Base-by-base conservation (phyloP, 2,888 invertebrate genomes). In the Hirtodrosophila histrioides region DNA sequence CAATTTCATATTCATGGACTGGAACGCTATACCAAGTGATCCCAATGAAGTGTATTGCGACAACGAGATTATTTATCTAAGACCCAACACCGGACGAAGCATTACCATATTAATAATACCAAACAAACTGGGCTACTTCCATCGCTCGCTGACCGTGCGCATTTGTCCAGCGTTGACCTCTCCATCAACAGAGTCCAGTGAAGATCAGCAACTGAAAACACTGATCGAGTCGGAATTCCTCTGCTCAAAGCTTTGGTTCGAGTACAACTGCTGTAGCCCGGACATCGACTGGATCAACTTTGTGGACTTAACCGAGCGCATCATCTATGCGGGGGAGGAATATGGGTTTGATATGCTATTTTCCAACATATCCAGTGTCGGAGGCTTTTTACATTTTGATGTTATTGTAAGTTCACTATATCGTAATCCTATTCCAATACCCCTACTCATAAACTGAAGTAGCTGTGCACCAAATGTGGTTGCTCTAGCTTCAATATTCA, bases 11-110 rank as follows among this genome's bases (percentile, higher is more conserved):
- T 81, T 85, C 39, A 83, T 90, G 79, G 88, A 90, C 67, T 91
- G 91, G 91, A 87, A 89, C 55, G 61, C 69, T 0, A 36, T 91
- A 17, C 89, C 91, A 7, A 74, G 71, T 12, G 84, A 90, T 75
- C 89, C 91, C 0, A 72, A 72, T 3, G 91, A 91, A 57, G 55
- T 91, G 2, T 87, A 89, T 24, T 86, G 89, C 23, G 89, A 90
- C 60, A 78, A 69, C 4, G 90, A 90, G 65, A 73, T 88, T 17
- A 84, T 91, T 8, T 81, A 86, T 53, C 65, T 91, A 3, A 72
- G 85, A n/a, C 89, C 91, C 3, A 88, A 88, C 48, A 80, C 90
- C 0, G 88, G 86, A 3, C 85, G 82, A 44, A 81, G 75, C 10
- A 76, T 91, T n/a, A 82, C 87, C 17, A 69, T 91, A 4, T 39